Evolutionary conservation across 2,113 vertebrate genomes (phyloP).

Genomic region (Herpailurus yagouaroundi): DNA sequence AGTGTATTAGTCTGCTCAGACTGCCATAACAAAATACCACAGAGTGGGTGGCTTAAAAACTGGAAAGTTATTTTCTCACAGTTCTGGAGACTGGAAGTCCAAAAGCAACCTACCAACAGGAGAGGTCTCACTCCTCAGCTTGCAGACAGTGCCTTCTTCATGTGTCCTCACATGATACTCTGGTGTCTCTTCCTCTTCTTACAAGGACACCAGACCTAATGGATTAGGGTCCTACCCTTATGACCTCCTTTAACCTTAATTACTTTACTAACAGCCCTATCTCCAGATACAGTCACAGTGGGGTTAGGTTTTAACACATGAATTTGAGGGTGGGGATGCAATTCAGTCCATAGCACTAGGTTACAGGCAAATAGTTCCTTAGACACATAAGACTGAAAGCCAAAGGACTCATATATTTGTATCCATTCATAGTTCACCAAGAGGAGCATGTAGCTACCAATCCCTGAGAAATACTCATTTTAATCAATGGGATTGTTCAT

Average conservation of each 20-base stretch:
- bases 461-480: background rate
- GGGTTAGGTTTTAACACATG: background rate
- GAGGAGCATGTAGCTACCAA: background rate
- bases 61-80: background rate
- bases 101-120: background rate
- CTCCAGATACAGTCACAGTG: background rate
- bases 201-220: background rate
- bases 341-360: background rate
- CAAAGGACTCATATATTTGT: background rate
- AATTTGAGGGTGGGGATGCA: background rate
- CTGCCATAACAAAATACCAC: background rate
- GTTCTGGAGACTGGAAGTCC: background rate
- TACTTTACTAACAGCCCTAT: background rate
- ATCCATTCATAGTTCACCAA: background rate
- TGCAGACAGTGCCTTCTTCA: background rate
- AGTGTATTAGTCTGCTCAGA: background rate
- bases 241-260: background rate
- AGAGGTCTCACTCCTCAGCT: background rate
- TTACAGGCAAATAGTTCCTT: background rate
- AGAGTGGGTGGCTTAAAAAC: background rate
- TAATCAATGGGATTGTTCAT: background rate
- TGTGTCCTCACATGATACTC: background rate
- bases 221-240: background rate
- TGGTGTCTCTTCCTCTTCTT: background rate
- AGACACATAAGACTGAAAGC: background rate